Conservation (phyloP, 2,113 vertebrate genomes). For the Saiga tatarica region DNA sequence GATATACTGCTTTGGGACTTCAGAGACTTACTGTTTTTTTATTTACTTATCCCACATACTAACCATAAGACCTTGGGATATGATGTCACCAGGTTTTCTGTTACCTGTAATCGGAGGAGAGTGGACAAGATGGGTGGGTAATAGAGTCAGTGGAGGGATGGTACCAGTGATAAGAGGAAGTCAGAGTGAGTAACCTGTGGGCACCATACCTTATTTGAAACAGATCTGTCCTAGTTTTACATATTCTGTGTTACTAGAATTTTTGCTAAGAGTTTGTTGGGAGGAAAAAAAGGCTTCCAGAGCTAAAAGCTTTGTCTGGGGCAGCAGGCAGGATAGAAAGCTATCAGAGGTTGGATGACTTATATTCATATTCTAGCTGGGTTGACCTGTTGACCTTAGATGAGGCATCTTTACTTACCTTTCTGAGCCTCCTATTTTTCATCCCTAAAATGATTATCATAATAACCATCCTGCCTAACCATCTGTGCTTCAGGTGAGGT, state of each 20-base stretch:
- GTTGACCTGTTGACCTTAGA: neutral
- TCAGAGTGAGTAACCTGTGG: neutral
- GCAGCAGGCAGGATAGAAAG: neutral
- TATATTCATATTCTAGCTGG: neutral
- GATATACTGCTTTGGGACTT: neutral
- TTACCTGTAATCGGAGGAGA: neutral
- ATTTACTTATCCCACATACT: neutral
- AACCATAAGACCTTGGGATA: neutral
- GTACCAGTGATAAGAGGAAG: neutral
- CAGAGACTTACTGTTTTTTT: neutral
- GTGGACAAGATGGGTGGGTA: neutral
- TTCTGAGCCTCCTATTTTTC: neutral
- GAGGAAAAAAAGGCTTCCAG: neutral
- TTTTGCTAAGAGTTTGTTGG: neutral
- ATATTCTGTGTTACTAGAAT: neutral
- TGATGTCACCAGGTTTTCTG: neutral
- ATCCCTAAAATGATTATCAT: neutral
- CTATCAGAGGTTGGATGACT: neutral
- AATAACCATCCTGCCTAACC: neutral
- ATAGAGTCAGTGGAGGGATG: neutral
- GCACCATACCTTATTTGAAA: neutral
- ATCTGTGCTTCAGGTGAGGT: neutral
- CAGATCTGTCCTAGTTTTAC: neutral
- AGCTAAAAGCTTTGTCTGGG: neutral
- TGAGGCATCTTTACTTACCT: neutral